Evolutionary conservation across 1,140 invertebrate genomes (phyloP).

Genomic region (Gerris buenoi): DNA sequence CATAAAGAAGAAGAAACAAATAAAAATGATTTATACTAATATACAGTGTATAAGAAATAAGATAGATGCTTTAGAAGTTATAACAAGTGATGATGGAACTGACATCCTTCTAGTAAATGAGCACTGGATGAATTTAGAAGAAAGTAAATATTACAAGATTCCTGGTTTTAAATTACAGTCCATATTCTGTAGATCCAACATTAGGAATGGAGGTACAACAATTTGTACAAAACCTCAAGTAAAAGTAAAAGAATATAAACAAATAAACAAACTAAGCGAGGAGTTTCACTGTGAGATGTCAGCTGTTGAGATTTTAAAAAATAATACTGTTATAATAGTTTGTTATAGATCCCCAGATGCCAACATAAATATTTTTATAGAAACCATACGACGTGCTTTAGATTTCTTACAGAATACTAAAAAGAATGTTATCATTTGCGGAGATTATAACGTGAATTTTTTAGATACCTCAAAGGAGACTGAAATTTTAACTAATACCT

Average conservation of each 20-base stretch:
- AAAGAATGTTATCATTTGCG: neutral
- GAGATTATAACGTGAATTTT: neutral
- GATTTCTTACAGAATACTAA: neutral
- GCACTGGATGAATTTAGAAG: neutral
- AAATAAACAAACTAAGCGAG: neutral
- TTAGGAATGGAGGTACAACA: neutral
- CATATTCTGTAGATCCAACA: neutral
- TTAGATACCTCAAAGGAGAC: neutral
- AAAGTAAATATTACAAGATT: neutral
- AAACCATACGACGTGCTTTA: neutral
- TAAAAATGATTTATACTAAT: neutral
- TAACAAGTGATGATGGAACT: neutral
- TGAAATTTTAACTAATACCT: neutral
- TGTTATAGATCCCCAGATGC: neutral
- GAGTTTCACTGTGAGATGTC: neutral
- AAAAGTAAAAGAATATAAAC: neutral
- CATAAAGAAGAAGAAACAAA: neutral
- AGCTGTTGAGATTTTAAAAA: neutral
- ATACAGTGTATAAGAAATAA: neutral
- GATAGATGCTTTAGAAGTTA: neutral
- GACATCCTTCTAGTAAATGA: neutral
- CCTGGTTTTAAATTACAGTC: neutral
- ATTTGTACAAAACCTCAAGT: neutral
- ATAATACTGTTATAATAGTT: neutral
- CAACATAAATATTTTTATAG: neutral